Conservation (phyloP, 2,888 invertebrate genomes). For the Morpho deidamia region DNA sequence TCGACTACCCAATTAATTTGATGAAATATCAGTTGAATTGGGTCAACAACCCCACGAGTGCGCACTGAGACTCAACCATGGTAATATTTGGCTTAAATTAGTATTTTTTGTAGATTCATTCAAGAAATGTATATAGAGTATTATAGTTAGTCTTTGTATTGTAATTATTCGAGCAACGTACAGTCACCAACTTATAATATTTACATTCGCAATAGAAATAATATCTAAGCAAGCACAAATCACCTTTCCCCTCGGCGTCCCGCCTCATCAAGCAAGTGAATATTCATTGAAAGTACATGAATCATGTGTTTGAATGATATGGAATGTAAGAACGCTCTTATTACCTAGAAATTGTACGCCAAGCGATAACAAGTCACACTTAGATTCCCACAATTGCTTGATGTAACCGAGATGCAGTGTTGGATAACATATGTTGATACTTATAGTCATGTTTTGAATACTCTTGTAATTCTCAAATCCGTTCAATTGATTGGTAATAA, state of each 20-base stretch:
- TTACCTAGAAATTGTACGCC: constrained; percentile 40
- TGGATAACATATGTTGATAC: constrained; percentile 44
- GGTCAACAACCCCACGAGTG: constrained; percentile 7
- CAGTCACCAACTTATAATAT: background rate
- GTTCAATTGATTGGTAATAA: too few relatives aligned
- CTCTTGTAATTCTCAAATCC: background rate
- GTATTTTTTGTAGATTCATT: background rate
- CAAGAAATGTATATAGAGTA: background rate
- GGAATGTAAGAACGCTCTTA: constrained; percentile 28
- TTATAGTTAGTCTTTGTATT: background rate
- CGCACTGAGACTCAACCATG: constrained; percentile 3
- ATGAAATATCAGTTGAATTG: constrained; percentile 15
- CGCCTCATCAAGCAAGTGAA: constrained; percentile 13
- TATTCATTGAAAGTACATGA: constrained; percentile 19
- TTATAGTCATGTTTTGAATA: background rate
- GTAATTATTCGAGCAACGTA: background rate
- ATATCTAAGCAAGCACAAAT: constrained; percentile 3
- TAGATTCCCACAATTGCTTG: constrained; percentile 48
- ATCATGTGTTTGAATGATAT: constrained; percentile 22
- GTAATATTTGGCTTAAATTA: constrained; percentile 3
- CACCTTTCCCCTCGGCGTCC: constrained; percentile 5
- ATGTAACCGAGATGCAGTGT: constrained; percentile 48
- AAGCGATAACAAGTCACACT: constrained; percentile 24
- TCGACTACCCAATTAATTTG: background rate
- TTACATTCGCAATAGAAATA: constrained; percentile 1